phyloP scores from a whole-genome alignment of 2,888 invertebrate genomes.

The Disparrhopalites patrizii region DNA sequence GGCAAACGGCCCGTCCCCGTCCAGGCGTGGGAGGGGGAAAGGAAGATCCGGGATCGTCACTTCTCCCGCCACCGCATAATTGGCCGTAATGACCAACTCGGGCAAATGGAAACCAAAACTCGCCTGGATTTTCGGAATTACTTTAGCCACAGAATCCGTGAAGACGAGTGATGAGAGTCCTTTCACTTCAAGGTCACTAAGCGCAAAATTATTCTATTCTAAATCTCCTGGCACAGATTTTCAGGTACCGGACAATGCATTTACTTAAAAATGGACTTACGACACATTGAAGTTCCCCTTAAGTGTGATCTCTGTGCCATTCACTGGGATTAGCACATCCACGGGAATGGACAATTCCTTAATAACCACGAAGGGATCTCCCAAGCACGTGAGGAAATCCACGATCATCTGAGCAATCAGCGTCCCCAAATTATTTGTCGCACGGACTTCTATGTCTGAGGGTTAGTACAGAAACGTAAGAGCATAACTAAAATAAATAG shows the following conservation, averaged over 20 bases:
- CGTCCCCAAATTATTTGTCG: constrained; percentile 7
- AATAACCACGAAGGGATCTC: not conserved
- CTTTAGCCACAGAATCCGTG: not conserved
- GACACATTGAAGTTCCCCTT: not conserved
- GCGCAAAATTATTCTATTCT: not conserved
- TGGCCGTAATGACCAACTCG: not conserved
- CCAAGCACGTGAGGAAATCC: not conserved
- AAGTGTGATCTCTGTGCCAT: too few species aligned
- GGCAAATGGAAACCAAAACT: not conserved
- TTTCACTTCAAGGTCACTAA: constrained; percentile 9
- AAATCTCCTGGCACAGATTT: too few species aligned
- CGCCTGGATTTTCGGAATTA: not conserved
- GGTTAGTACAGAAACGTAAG: too few species aligned
- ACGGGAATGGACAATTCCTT: not conserved
- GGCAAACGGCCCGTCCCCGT: constrained; percentile 15
- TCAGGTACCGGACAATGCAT: too few species aligned
- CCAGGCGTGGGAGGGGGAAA: constrained; percentile 20
- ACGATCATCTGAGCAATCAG: not conserved
- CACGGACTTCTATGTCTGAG: too few species aligned
- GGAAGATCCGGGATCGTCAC: not conserved
- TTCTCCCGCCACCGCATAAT: not conserved
- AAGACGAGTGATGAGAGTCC: not conserved
- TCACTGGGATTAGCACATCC: not conserved
- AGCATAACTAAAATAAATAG: too few species aligned
- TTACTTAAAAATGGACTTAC: not conserved